Evolutionary conservation across 1,140 invertebrate genomes (phyloP), one percentile per base, ranked within the genome.

Genomic region (Pseudachorutes palmiensis): DNA sequence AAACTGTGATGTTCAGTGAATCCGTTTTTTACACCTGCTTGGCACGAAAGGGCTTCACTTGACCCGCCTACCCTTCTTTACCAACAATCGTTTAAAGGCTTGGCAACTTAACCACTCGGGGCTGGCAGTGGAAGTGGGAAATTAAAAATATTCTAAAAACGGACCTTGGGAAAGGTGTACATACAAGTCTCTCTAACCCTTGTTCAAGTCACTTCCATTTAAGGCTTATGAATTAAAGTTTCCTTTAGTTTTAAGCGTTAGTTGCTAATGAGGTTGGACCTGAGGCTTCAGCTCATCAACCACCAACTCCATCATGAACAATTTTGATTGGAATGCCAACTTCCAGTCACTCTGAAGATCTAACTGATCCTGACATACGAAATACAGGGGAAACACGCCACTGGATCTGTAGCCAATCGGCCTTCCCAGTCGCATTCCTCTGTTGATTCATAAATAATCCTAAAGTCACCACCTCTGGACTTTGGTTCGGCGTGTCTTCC

Each of bases 11-110:
- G 12, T 22, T 55, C 51, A 55, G 3, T 55, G 51, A 55, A 55
- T 22, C n/a, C n/a, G 24, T 22, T 55, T 55, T 55, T 55, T 55
- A 55, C 51, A 55, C 51, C 51, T 55, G 14, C 51, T 55, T 55
- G 14, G 24, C 51, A 55, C 51, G 51, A 55, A 55, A 22, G 51
- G 12, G 5, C 24, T 14, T 19, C 24, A 14, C 9, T 19, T 45
- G 19, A 19, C 9, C 9, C 19, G 9, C 19, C 36, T 45, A 12
- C 36, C 36, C 36, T 45, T 19, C 19, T 45, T 19, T 45, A 19
- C 9, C 9, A 45, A 19, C 9, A 19, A 45, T 45, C 36, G 19
- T 19, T 45, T 45, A 45, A 45, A n/a, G n/a, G n/a, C n/a, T n/a
- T n/a, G 36, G 19, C 36, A 19, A 45, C 36, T 45, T 45, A n/a